Base-by-base conservation (phyloP, 2,797 vertebrate species). In the Acanthiza pusilla region DNA sequence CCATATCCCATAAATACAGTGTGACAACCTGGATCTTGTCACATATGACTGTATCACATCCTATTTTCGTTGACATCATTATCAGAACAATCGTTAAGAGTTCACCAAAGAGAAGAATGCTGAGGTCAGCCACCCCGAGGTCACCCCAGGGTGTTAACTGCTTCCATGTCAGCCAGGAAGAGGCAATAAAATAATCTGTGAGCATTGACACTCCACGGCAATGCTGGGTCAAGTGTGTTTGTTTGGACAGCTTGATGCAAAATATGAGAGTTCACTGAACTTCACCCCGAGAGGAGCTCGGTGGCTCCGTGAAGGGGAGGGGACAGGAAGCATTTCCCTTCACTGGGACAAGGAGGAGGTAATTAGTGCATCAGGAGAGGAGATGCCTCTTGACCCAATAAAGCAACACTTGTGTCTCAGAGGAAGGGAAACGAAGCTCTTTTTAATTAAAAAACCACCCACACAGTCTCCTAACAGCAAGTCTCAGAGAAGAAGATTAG, bases 1-100 rank as follows among this genome's bases (percentile, higher is more conserved):
- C 76, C 70, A 1, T 38, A 76, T 72, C 45, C 70, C 86, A 55
- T 54, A 91, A 62, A 92, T 38, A 68, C 57, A 36, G 27, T 42
- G 19, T 65, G 89, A 85, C 57, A 95, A 21, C 55, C 38, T 81
- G 34, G 88, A 89, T 78, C 70, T 57, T 87, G 62, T 79, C 90
- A 92, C 20, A 40, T 43, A 26, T 58, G 47, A 23, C 61, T 36
- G 32, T 17, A 79, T 74, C 85, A 42, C 85, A 29, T 81, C 36
- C 67, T 85, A 23, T 79, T 93, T 89, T 53, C 0, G 0, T 78
- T 0, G 10, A 20, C 72, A 77, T 83, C 1, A 0, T 88, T 47
- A 68, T n/a, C 47, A 72, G 76, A 72, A 16, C 34, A 71, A 48
- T 29, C 54, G 32, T 61, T 68, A 6, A 6, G 45, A 43, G 50